Base-by-base conservation (phyloP, 2,888 invertebrate species). In the Polyploca ridens region DNA sequence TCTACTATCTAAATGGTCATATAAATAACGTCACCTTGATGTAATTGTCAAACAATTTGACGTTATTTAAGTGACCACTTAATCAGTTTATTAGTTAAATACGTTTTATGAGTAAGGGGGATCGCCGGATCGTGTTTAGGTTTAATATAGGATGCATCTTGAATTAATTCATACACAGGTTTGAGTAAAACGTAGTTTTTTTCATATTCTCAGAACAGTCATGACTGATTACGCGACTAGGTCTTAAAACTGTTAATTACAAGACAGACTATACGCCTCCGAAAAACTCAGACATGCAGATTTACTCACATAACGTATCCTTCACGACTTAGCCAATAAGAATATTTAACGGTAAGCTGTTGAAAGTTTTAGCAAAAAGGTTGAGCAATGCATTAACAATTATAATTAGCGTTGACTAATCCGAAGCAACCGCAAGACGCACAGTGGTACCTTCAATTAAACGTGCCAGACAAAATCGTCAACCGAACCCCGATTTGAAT, bases 401-500 rank as follows among this genome's bases (percentile, higher is more conserved):
- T 62, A 41, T 41, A 62, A 58, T 66, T 59, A 41, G 58, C 64
- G 60, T 68, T 66, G 46, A 57, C 61, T 67, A 67, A 58, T 58
- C 58, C 63, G 49, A 62, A 16, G n/a, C 58, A 62, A 63, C 38
- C 62, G 62, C n/a, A 57, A 74, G 78, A 73, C 74, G 84, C 87
- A 84, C 86, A 84, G 82, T 85, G 86, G 83, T 81, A 74, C 73
- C 81, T 78, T 76, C 87, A 90, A 91, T 91, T 91, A 91, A 88
- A 86, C 84, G 75, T 72, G 72, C 79, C 84, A 85, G 88, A 85
- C 90, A 84, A 88, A 90, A 87, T 87, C 83, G 83, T 89, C 90
- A 89, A 90, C 87, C 86, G 87, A 87, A 89, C 90, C 91, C 90
- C 82, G 75, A 90, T 93, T 92, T 91, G 87, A 92, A 93, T 93